Conservation (phyloP, 2,113 vertebrate species). For the Acanthisitta chloris region DNA sequence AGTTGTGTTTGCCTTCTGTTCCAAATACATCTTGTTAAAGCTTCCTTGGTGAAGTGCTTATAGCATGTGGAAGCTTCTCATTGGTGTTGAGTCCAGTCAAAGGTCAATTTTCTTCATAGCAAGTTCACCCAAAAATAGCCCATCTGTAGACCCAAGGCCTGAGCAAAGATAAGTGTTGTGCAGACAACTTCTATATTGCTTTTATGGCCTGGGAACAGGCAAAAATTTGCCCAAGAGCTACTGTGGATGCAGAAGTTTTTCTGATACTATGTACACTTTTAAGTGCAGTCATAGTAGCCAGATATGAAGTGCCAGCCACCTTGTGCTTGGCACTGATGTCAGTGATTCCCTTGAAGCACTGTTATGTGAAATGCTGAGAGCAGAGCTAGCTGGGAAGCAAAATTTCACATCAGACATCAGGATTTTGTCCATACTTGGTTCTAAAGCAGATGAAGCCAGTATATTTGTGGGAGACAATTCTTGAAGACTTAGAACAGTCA, state of each 20-base stretch:
- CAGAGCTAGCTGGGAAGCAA: not conserved
- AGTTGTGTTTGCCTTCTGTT: not conserved
- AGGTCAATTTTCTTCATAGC: not conserved
- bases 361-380: not conserved
- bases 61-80: not conserved
- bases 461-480: not conserved
- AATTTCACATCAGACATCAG: not conserved
- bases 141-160: not conserved
- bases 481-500: not conserved
- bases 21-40: not conserved
- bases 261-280: not conserved
- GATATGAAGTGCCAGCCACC: not conserved
- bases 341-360: not conserved
- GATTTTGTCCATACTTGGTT: not conserved
- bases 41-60: not conserved
- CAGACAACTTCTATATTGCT: not conserved
- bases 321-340: not conserved
- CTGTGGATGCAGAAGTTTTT: not conserved
- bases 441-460: not conserved
- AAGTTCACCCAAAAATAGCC: fast-evolving
- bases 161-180: not conserved
- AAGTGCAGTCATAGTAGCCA: not conserved
- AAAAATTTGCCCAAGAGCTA: not conserved
- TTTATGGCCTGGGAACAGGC: not conserved
- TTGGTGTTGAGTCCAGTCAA: not conserved